A percentile compares a stretch with the other conserved stretches of the same genome.
These are phyloP conservation scores for Sorex maritimensis DNA, from an alignment of 2,797 vertebrate genomes.

Conservation along the genomic window DNA sequence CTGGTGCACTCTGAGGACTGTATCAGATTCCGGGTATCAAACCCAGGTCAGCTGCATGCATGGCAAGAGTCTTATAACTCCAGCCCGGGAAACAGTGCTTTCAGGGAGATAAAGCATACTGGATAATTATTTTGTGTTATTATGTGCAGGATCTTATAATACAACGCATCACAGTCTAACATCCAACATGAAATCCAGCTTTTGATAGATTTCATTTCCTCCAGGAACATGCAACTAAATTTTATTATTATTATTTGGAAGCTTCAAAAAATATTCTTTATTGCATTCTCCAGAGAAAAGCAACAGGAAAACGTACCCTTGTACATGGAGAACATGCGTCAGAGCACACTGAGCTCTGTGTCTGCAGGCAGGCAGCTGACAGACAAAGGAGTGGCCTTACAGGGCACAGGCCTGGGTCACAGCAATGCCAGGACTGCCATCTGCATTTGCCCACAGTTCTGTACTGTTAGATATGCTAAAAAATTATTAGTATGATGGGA, in stretches of 20 bases:
- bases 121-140: too few species aligned
- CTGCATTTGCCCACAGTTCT: neutral
- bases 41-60: too few species aligned
- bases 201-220: conserved; percentile 8
- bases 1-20: too few species aligned
- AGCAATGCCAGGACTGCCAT: neutral
- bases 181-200: neutral
- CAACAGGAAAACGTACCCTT: neutral
- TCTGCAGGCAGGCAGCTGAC: neutral
- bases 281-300: neutral
- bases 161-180: neutral
- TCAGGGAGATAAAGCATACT: too few species aligned
- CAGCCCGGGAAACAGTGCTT: too few species aligned
- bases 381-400: neutral
- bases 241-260: neutral
- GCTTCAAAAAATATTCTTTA: neutral
- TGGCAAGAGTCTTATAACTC: too few species aligned
- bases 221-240: neutral
- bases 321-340: neutral
- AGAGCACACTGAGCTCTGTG: rapidly evolving
- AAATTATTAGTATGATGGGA: neutral
- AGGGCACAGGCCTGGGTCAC: neutral
- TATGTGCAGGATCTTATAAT: neutral
- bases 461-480: neutral
- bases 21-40: too few species aligned